Evolutionary conservation across 1,140 invertebrate species (phyloP), one percentile per base, ranked within the genome.

Genomic region (Bombus waltoni): DNA sequence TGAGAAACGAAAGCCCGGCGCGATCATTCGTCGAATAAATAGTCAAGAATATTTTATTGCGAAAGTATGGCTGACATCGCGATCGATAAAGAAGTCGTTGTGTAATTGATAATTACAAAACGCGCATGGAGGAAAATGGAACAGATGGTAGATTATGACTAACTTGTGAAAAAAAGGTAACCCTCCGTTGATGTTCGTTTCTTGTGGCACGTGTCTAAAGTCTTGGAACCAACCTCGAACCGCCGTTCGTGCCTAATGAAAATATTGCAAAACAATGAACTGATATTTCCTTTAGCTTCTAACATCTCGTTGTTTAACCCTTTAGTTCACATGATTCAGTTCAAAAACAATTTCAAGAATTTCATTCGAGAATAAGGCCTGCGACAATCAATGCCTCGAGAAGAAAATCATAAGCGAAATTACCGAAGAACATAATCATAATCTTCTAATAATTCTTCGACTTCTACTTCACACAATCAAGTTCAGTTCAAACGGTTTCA

Each of bases 101-200:
- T 53, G 65, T 59, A 83, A 83, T 78, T 83, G 82, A 83, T 83
- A 83, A 83, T 83, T 70, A 75, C 22, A 22, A 28, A n/a, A 28
- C 22, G 40, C 3, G 28, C 10, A n/a, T n/a, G 22, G 25, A 28
- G 8, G 13, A 1, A 32, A 42, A 38, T n/a, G 53, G 77, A 47
- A 32, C 77, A 80, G 65, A 80, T 79, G 77, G 62, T 38, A 44
- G n/a, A n/a, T 22, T 53, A 3, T 53, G 73, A 53, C 47, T 38
- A 57, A n/a, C 18, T 75, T 28, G 11, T 59, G 38, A 40, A n/a
- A 79, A 66, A 68, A 44, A 15, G 3, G 2, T 47, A 28, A 22
- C 18, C 35, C 44, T 15, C 32, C 35, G 74, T 28, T 75, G 25
- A 5, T 75, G n/a, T 44, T 32, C 68, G 15, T 47, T 32, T 73